These are phyloP conservation scores for Notechis scutatus DNA, from an alignment of 2,113 vertebrate genomes.

Conservation along the genomic window DNA sequence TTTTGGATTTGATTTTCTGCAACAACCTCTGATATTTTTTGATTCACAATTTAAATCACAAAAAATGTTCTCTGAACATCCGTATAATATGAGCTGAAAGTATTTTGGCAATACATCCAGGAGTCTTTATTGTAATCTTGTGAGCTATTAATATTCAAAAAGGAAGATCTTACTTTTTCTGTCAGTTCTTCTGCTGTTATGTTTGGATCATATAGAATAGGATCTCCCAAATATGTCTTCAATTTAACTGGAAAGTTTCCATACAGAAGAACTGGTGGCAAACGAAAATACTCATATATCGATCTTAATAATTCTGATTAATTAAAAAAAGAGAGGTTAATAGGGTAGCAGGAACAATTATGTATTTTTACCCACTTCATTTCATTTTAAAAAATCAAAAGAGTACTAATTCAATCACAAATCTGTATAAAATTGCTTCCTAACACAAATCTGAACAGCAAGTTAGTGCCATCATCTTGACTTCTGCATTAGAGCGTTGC, in stretches of 20 bases:
- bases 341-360: neutral
- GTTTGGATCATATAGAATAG: slow-evolving; percentile 90
- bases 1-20: too few relatives aligned
- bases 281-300: slow-evolving; percentile 84
- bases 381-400: neutral
- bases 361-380: neutral
- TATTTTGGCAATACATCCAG: neutral
- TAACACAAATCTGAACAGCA: neutral
- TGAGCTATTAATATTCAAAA: neutral
- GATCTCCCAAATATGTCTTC: slow-evolving; percentile 89
- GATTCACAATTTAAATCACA: neutral
- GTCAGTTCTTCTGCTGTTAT: slow-evolving; percentile 82
- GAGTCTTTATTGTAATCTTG: neutral
- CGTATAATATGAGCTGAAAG: neutral
- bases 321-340: neutral
- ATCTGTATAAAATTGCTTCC: neutral
- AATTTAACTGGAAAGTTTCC: slow-evolving; percentile 96
- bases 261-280: slow-evolving; percentile 86
- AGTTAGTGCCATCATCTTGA: neutral
- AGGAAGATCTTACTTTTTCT: slow-evolving; percentile 78
- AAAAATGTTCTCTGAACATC: neutral
- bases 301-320: slow-evolving; percentile 77
- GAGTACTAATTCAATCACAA: neutral
- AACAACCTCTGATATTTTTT: neutral
- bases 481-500: neutral